Conservation (phyloP, 2,888 invertebrate species). For the Galerucella nymphaeae region DNA sequence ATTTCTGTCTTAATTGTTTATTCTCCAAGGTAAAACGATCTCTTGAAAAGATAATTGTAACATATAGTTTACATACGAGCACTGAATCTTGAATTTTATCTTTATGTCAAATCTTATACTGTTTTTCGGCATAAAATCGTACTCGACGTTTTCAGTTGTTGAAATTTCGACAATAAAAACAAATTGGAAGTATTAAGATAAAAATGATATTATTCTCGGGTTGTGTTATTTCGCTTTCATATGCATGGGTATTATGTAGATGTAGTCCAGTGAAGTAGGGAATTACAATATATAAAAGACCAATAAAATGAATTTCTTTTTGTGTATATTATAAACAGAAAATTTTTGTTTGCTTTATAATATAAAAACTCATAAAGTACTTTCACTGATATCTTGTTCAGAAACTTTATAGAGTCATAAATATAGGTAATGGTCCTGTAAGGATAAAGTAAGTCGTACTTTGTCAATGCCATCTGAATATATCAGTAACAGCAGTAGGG, state of each 20-base stretch:
- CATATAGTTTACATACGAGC: conserved; percentile 9
- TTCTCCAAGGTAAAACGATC: conserved; percentile 5
- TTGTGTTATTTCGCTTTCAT: not conserved
- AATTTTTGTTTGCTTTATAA: too few relatives aligned
- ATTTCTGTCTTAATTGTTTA: conserved; percentile 6
- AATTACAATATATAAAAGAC: too few relatives aligned
- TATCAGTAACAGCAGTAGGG: too few relatives aligned
- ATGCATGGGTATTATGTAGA: not conserved
- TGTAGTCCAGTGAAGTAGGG: not conserved
- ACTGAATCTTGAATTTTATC: conserved; percentile 16
- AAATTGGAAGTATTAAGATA: conserved; percentile 11
- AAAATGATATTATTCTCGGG: not conserved
- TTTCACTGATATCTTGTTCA: too few relatives aligned
- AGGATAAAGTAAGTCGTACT: too few relatives aligned
- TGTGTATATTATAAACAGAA: too few relatives aligned
- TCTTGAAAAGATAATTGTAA: conserved; percentile 8
- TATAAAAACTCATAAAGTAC: too few relatives aligned
- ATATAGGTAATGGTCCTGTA: too few relatives aligned
- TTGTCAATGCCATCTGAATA: too few relatives aligned
- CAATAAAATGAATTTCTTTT: too few relatives aligned
- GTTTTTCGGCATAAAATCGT: not conserved
- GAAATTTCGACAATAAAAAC: conserved; percentile 9
- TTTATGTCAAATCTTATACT: conserved; percentile 5
- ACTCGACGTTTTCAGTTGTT: conserved; percentile 1
- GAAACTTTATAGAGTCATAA: too few relatives aligned